Conservation (phyloP, 2,888 invertebrate species). For the Leucophenga montana region DNA sequence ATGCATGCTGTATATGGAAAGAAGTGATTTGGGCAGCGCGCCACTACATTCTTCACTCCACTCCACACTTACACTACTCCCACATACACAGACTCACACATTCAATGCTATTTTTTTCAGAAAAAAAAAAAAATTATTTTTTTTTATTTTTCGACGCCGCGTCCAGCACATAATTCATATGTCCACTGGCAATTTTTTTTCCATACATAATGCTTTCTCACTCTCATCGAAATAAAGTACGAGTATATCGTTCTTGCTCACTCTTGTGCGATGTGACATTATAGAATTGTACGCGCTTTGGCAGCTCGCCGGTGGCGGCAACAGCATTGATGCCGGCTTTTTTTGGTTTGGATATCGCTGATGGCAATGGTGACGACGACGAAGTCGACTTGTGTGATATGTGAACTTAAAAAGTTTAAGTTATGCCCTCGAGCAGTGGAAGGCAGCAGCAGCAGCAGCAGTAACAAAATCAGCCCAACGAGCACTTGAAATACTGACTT, state of each 20-base stretch:
- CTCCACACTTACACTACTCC: too few species aligned
- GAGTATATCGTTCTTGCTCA: neutral
- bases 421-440: neutral
- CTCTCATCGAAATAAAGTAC: too few species aligned
- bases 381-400: too few species aligned
- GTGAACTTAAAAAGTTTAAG: conserved; percentile 9
- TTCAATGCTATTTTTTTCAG: neutral
- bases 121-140: too few species aligned
- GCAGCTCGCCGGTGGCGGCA: too few species aligned
- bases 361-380: too few species aligned
- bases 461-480: neutral
- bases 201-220: neutral
- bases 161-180: conserved; percentile 67
- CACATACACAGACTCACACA: neutral
- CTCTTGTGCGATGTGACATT: neutral
- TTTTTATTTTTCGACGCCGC: conserved; percentile 49
- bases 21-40: conserved; percentile 28
- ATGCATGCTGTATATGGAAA: conserved; percentile 31
- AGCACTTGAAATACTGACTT: conserved; percentile 10
- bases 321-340: neutral
- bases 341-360: neutral
- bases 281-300: neutral
- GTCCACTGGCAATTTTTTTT: conserved; percentile 63
- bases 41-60: neutral
- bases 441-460: neutral